Base-by-base conservation (phyloP, 2,113 vertebrate species). In the Falco punctatus region DNA sequence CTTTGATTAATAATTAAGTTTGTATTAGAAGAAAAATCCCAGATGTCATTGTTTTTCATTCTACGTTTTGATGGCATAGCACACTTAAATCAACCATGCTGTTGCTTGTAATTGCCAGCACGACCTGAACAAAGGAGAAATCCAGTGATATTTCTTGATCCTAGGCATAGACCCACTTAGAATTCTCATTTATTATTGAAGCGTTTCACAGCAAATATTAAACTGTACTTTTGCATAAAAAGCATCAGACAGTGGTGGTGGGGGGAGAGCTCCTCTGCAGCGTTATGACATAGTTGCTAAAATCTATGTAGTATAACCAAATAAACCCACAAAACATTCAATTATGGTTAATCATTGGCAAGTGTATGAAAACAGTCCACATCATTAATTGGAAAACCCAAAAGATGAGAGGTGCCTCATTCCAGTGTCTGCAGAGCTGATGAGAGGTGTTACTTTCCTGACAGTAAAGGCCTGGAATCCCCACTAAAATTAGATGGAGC, bases 381-480 rank as follows among this genome's bases (percentile, higher is more conserved):
- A 59, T 85, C 64, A 40, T 86, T 96, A 94, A 97, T 70, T 96
- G 93, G 83, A 89, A 94, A 91, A 96, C 85, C 28, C 32, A 54
- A 57, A 61, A 9, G 85, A 89, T 3, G 30, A 74, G 79, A 74
- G n/a, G 78, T 95, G 94, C 95, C 52, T 73, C 80, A 24, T 27
- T 65, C 83, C 86, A 42, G 32, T 62, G 58, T 90, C 86, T 96
- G 30, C 88, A 87, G 83, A 91, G 64, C 87, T 96, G 84, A 95
- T 79, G 46, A 96, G 93, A 95, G 87, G 92, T 94, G 82, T 77
- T 93, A 94, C 83, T 97, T 94, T 79, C 46, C 93, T 95, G 96
- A 81, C 65, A 89, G 78, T 62, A 80, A 95, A 91, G 91, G 57
- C 70, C 77, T 52, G 16, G 84, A 81, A 94, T 92, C 96, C 75